Conservation (phyloP, 2,797 vertebrate species). For the Anguilla anguilla region DNA sequence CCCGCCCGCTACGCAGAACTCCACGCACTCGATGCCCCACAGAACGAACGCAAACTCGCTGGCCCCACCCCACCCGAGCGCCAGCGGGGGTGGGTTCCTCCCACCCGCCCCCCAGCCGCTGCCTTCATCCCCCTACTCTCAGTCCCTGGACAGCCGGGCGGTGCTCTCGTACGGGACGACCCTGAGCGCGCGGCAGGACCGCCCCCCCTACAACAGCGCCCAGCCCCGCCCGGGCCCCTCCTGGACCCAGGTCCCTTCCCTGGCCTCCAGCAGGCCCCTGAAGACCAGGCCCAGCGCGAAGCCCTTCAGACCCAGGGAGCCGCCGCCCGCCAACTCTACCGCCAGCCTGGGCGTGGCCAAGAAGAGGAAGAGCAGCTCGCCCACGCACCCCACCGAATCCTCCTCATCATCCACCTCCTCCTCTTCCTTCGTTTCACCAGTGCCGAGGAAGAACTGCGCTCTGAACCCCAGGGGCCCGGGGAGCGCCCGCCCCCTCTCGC, state of each 20-base stretch:
- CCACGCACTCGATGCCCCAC: slow-evolving; percentile 77
- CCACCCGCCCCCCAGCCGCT: slow-evolving; percentile 62
- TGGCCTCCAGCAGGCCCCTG: slow-evolving; percentile 84
- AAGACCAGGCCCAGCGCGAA: slow-evolving; percentile 91
- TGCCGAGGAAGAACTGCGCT: slow-evolving; percentile 91
- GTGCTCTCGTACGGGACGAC: slow-evolving; percentile 93
- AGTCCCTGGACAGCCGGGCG: slow-evolving; percentile 81
- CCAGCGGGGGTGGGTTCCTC: slow-evolving; percentile 80
- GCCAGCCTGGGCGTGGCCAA: slow-evolving; percentile 86
- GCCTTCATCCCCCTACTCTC: slow-evolving; percentile 78
- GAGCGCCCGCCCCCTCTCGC: slow-evolving; percentile 81
- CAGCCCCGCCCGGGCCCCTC: slow-evolving; percentile 95
- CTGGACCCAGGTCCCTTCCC: slow-evolving; percentile 91
- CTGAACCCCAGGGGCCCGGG: slow-evolving; percentile 82
- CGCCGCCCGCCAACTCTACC: slow-evolving; percentile 64
- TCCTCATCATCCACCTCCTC: slow-evolving; percentile 81
- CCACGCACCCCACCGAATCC: slow-evolving; percentile 81
- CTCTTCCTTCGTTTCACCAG: slow-evolving; percentile 81
- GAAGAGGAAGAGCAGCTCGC: slow-evolving; percentile 92
- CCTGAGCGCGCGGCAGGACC: slow-evolving; percentile 83
- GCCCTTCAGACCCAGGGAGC: slow-evolving; percentile 86
- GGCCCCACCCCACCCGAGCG: slow-evolving; percentile 73
- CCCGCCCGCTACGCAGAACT: slow-evolving; percentile 85
- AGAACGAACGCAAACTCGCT: slow-evolving; percentile 85
- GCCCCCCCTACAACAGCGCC: slow-evolving; percentile 85